These are phyloP conservation scores for Parnassius glacialis DNA, from an alignment of 2,888 invertebrate genomes.

Conservation along the genomic window DNA sequence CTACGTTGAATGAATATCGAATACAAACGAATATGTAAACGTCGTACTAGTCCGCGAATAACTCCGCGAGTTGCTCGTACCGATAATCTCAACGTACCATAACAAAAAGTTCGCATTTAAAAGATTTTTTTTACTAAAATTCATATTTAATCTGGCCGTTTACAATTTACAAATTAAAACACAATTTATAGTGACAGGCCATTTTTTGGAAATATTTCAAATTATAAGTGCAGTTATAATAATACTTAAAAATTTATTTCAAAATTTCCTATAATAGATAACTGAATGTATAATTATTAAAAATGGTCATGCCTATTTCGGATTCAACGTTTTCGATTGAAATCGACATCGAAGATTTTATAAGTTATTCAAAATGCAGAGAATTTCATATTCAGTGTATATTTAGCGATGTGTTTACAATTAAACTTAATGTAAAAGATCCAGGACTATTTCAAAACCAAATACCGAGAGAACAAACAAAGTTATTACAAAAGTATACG, in stretches of 20 bases:
- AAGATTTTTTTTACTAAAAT: no score
- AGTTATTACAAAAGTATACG: conserved; percentile 39
- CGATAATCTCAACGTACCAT: no score
- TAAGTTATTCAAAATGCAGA: conserved; percentile 44
- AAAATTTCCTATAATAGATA: no score
- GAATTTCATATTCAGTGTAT: conserved; percentile 50
- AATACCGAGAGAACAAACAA: conserved; percentile 32
- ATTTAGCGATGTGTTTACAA: conserved; percentile 58
- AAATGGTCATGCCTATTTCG: conserved; percentile 52
- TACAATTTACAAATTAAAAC: background rate
- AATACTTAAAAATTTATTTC: conserved; percentile 3
- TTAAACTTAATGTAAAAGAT: conserved; percentile 49
- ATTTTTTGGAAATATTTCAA: conserved; percentile 28
- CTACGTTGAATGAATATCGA: no score
- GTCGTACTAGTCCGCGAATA: no score
- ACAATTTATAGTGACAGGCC: conserved; percentile 12
- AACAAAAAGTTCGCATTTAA: no score
- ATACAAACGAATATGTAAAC: no score
- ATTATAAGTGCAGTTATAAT: conserved; percentile 28
- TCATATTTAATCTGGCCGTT: conserved; percentile 11
- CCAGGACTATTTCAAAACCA: conserved; percentile 37
- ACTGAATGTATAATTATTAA: background rate
- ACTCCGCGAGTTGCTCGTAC: no score
- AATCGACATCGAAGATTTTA: conserved; percentile 53
- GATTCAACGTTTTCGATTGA: conserved; percentile 69